A percentile compares a stretch with the other conserved stretches of the same genome.
phyloP scores from a whole-genome alignment of 1,140 invertebrate species.

The Leptinotarsa lineolata region DNA sequence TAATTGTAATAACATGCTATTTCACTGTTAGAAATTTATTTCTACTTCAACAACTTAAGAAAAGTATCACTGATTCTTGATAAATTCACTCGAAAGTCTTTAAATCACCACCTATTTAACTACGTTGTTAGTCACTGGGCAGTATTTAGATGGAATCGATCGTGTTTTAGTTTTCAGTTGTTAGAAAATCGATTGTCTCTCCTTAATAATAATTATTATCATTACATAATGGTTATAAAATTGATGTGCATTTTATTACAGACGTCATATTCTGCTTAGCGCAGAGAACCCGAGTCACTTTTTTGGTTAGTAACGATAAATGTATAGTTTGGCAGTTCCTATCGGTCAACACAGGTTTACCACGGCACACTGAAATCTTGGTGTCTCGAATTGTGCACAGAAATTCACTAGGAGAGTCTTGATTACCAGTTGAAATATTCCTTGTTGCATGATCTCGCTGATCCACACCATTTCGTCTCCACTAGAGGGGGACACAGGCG shows the following conservation, averaged over 20 bases:
- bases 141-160: slow-evolving; percentile 11
- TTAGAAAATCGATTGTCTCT: slow-evolving; percentile 38
- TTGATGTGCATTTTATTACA: slow-evolving; percentile 31
- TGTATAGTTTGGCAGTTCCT: not conserved
- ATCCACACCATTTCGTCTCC: slow-evolving; percentile 86
- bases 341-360: not conserved
- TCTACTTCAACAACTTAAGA: too few species aligned
- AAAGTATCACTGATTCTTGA: not conserved
- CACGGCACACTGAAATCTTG: not conserved
- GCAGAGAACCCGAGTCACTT: not conserved
- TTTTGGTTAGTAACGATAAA: slow-evolving; percentile 1
- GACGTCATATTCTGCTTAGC: not conserved
- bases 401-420: not conserved
- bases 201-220: slow-evolving; percentile 41
- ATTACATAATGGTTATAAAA: slow-evolving; percentile 41
- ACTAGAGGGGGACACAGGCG: slow-evolving; percentile 77
- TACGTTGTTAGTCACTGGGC: slow-evolving; percentile 2
- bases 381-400: not conserved
- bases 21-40: too few species aligned
- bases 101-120: not conserved
- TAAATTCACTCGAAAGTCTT: not conserved
- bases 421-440: slow-evolving; percentile 59
- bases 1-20: too few species aligned
- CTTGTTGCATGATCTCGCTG: slow-evolving; percentile 68
- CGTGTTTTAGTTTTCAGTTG: slow-evolving; percentile 4